These are phyloP conservation scores for Lasiommata megera DNA, from an alignment of 2,888 invertebrate species.

Conservation along the genomic window DNA sequence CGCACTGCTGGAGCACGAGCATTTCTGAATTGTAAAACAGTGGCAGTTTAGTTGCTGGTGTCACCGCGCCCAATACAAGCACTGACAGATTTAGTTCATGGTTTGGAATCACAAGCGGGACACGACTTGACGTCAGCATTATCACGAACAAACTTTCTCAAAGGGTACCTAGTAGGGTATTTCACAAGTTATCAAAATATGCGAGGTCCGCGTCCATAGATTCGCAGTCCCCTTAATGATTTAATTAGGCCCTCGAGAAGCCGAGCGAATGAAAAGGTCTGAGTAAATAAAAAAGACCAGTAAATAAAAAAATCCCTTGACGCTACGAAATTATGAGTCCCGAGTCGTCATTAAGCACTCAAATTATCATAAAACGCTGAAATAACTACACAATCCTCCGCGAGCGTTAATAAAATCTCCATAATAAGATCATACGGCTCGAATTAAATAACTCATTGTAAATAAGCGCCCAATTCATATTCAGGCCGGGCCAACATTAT, in stretches of 20 bases:
- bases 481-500: slow-evolving; percentile 60
- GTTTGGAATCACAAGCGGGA: too few species aligned
- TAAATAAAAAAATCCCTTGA: slow-evolving; percentile 10
- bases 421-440: slow-evolving; percentile 56
- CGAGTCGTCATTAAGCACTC: slow-evolving; percentile 28
- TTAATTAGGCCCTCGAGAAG: slow-evolving; percentile 1
- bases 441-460: slow-evolving; percentile 72
- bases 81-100: too few species aligned
- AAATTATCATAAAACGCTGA: slow-evolving; percentile 27
- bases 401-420: slow-evolving; percentile 60
- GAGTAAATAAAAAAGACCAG: slow-evolving; percentile 3
- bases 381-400: slow-evolving; percentile 45
- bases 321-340: slow-evolving; percentile 18
- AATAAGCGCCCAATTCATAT: slow-evolving; percentile 76
- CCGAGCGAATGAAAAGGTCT: slow-evolving; percentile 1
- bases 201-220: background rate
- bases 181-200: background rate
- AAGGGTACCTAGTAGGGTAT: too few species aligned
- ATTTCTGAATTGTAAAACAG: too few species aligned
- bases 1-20: too few species aligned
- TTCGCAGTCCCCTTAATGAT: background rate
- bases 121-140: too few species aligned
- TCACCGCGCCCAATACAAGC: too few species aligned
- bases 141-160: too few species aligned
- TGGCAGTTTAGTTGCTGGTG: too few species aligned